phyloP scores from a whole-genome alignment of 2,113 vertebrate genomes.

The Muntiacus reevesi region DNA sequence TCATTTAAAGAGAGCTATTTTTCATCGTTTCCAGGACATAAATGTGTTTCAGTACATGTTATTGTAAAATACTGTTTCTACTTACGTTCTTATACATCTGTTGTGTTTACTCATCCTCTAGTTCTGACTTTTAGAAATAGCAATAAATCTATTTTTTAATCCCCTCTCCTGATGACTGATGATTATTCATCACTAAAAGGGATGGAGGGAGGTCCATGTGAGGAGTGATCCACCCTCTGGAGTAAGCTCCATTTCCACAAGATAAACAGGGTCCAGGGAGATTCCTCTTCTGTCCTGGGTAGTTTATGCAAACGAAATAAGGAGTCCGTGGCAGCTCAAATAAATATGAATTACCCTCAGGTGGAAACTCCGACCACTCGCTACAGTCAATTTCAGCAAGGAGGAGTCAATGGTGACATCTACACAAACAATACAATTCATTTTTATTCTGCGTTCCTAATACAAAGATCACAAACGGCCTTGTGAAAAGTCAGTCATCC shows the following conservation, averaged over 20 bases:
- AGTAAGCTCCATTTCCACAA: conserved; percentile 23
- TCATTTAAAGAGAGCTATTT: conserved; percentile 71
- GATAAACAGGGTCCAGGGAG: conserved; percentile 63
- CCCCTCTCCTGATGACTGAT: conserved; percentile 69
- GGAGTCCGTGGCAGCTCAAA: conserved; percentile 55
- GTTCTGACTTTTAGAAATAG: conserved; percentile 70
- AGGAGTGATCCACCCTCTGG: conserved; percentile 24
- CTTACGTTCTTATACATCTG: conserved; percentile 67
- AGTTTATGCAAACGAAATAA: conserved; percentile 59
- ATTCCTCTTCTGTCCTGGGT: conserved; percentile 53
- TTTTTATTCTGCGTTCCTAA: conserved; percentile 7
- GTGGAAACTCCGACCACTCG: conserved; percentile 54
- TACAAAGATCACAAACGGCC: conserved; percentile 20
- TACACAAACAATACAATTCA: conserved; percentile 31
- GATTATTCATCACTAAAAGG: conserved; percentile 63
- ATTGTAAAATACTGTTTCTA: conserved; percentile 73
- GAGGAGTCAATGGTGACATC: conserved; percentile 37
- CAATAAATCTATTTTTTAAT: conserved; percentile 73
- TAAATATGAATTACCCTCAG: conserved; percentile 57
- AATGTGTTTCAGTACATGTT: conserved; percentile 64
- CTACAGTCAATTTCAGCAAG: conserved; percentile 47
- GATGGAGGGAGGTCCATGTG: conserved; percentile 21
- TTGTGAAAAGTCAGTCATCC: neutral
- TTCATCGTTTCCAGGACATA: conserved; percentile 69
- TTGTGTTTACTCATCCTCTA: conserved; percentile 66